These are phyloP conservation scores for Tetragonula carbonaria DNA, from an alignment of 2,888 invertebrate species.

Conservation along the genomic window DNA sequence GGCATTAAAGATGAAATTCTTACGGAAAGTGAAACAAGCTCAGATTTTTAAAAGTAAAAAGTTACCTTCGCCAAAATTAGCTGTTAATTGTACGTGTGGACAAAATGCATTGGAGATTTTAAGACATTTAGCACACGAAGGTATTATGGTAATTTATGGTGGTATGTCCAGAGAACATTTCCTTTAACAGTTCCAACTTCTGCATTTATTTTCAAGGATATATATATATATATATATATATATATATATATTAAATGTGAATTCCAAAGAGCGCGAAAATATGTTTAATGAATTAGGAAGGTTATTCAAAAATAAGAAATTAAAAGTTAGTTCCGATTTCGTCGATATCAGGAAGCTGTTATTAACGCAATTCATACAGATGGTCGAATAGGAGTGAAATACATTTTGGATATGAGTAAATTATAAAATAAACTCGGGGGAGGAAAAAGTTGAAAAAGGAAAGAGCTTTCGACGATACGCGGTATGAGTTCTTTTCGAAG, in stretches of 20 bases:
- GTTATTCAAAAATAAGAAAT: constrained; percentile 89
- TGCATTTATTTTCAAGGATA: constrained; percentile 93
- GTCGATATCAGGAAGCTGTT: constrained; percentile 91
- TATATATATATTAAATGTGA: constrained; percentile 89
- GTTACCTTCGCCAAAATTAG: constrained; percentile 90
- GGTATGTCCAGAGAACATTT: constrained; percentile 96
- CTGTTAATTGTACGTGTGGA: constrained; percentile 97
- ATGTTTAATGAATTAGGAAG: constrained; percentile 92
- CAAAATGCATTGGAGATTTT: constrained; percentile 93
- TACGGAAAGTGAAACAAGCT: constrained; percentile 92
- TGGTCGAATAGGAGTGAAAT: constrained; percentile 93
- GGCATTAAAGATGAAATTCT: constrained; percentile 89
- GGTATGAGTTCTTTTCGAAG: too few species aligned
- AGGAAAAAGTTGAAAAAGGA: too few species aligned
- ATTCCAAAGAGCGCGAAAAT: constrained; percentile 86
- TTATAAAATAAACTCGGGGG: constrained; percentile 27
- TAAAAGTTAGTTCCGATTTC: constrained; percentile 89
- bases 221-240: too few species aligned
- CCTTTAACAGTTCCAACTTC: constrained; percentile 92
- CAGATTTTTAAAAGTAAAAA: constrained; percentile 87
- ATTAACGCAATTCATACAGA: constrained; percentile 88
- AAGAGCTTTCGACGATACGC: too few species aligned
- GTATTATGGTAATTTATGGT: constrained; percentile 88
- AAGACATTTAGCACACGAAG: constrained; percentile 89
- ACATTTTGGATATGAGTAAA: constrained; percentile 86